Evolutionary conservation across 2,797 vertebrate species (phyloP).

Genomic region (Myotis pilosus): DNA sequence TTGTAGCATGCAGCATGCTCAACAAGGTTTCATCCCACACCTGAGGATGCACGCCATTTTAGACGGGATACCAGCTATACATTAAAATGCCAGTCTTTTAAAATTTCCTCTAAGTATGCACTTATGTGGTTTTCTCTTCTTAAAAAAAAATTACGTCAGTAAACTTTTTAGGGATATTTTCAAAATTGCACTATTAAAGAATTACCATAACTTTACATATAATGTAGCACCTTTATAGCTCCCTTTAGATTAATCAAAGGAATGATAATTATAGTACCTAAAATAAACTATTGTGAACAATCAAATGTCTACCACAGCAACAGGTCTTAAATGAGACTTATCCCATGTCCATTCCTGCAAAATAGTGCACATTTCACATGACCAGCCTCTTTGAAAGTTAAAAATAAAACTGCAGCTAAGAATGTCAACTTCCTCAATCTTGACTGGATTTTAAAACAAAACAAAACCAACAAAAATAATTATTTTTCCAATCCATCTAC

Average conservation of each 20-base stretch:
- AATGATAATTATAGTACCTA: neutral
- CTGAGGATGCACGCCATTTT: neutral
- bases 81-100: neutral
- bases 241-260: neutral
- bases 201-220: neutral
- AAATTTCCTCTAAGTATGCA: neutral
- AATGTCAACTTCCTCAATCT: neutral
- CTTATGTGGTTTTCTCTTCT: neutral
- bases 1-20: neutral
- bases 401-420: slow-evolving; percentile 33
- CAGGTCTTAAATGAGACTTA: neutral
- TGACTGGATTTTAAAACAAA: slow-evolving; percentile 41
- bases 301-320: neutral
- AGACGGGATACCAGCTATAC: neutral
- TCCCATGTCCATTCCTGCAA: neutral
- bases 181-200: neutral
- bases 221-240: neutral
- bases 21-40: neutral
- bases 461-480: neutral
- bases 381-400: neutral
- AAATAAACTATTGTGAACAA: neutral
- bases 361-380: neutral
- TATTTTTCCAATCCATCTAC: neutral
- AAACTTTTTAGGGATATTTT: slow-evolving; percentile 10
- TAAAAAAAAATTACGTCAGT: neutral